These are phyloP conservation scores for Montipora foliosa DNA, from an alignment of 64 coral and sea anemone species.

Conservation along the genomic window DNA sequence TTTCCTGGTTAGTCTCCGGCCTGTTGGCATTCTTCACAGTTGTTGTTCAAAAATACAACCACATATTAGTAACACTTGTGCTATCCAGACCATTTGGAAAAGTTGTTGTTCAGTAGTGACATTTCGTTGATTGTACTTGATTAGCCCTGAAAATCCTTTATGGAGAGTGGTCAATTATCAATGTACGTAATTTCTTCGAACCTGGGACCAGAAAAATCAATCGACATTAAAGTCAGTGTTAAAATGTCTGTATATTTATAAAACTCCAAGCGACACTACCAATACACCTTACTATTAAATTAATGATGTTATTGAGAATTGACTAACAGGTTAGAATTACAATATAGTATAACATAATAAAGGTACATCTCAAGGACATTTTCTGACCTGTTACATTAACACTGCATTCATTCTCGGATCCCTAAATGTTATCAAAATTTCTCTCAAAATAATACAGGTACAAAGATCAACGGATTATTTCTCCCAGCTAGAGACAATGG, in stretches of 20 bases:
- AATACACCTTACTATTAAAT: not conserved
- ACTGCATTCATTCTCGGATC: not conserved
- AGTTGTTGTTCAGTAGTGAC: no score
- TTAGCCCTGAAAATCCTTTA: no score
- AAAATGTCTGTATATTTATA: conserved; percentile 45
- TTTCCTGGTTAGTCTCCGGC: no score
- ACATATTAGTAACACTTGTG: no score
- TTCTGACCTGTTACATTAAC: not conserved
- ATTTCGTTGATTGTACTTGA: no score
- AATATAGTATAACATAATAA: not conserved
- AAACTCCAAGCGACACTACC: conserved; percentile 13
- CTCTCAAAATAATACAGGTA: not conserved
- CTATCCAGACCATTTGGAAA: no score
- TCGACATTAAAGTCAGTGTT: not conserved
- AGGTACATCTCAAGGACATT: conserved; percentile 32
- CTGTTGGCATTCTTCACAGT: no score
- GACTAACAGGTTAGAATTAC: not conserved
- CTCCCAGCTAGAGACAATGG: not conserved
- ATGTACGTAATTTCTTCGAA: no score
- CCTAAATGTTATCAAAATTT: conserved; percentile 1
- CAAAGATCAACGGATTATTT: not conserved
- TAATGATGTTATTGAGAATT: not conserved
- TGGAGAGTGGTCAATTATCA: no score
- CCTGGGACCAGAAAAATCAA: not conserved
- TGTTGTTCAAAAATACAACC: no score